A percentile compares a stretch with the other conserved stretches of the same genome.
These are phyloP conservation scores for Tipula confusa DNA, from an alignment of 2,888 invertebrate genomes.

Conservation along the genomic window DNA sequence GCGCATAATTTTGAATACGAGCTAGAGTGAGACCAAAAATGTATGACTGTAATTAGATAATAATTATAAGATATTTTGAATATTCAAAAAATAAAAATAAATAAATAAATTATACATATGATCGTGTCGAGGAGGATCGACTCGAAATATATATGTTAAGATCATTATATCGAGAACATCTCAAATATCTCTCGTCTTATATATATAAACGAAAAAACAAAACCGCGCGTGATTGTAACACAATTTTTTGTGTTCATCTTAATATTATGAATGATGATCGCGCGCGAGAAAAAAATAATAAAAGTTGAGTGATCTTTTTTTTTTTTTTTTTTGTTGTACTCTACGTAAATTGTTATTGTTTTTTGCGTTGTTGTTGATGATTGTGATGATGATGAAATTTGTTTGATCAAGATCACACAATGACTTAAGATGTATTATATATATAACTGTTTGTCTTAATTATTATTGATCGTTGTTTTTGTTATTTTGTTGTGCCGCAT, in stretches of 20 bases:
- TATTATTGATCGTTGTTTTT: constrained; percentile 12
- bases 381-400: constrained; percentile 4
- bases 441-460: not conserved
- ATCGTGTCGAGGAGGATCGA: constrained; percentile 12
- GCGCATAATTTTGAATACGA: not conserved
- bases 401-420: constrained; percentile 8
- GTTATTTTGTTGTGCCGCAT: not conserved
- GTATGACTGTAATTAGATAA: constrained; percentile 3
- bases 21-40: not conserved
- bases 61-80: constrained; percentile 14
- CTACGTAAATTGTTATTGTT: not conserved
- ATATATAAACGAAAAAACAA: not conserved
- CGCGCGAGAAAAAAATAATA: constrained; percentile 20
- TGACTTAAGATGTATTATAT: not conserved
- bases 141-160: not conserved
- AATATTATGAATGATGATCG: constrained; percentile 25
- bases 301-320: constrained; percentile 21
- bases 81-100: not conserved
- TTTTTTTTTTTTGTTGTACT: not conserved
- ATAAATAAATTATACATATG: not conserved
- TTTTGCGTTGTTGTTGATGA: not conserved
- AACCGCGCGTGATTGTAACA: constrained; percentile 25
- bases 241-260: not conserved
- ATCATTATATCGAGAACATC: constrained; percentile 25
- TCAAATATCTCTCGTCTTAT: not conserved